Percentiles rank a stretch among this genome's conserved stretches.
Conservation (phyloP, 2,888 invertebrate species). For the Macrosoma leucophasiata region DNA sequence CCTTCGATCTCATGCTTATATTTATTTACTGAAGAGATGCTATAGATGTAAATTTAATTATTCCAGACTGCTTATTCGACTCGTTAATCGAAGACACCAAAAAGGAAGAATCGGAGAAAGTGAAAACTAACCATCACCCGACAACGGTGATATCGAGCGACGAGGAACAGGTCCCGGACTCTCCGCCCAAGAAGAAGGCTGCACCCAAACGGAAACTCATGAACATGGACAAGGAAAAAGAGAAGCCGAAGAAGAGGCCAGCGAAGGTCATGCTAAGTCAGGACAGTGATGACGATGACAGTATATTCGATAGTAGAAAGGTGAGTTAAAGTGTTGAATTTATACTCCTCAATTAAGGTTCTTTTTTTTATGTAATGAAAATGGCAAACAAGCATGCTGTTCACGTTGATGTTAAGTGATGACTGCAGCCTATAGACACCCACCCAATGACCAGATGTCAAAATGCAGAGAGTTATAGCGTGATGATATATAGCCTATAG, state of each 20-base stretch:
- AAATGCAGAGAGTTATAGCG: no score
- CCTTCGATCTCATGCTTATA: neutral
- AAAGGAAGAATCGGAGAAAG: conserved; percentile 41
- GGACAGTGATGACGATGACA: conserved; percentile 62
- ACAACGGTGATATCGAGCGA: conserved; percentile 44
- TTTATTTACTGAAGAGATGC: neutral
- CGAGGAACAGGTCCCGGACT: conserved; percentile 28
- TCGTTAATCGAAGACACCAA: conserved; percentile 67
- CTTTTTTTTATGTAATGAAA: no score
- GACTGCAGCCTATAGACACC: no score
- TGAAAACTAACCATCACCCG: conserved; percentile 20
- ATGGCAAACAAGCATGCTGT: no score
- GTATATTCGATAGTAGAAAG: conserved; percentile 69
- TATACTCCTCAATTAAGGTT: no score
- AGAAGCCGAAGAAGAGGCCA: conserved; percentile 59
- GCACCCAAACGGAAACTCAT: conserved; percentile 50
- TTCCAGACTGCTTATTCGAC: conserved; percentile 66
- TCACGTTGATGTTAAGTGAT: no score
- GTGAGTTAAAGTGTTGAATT: conserved; percentile 33
- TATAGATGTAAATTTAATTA: no score
- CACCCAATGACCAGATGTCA: no score
- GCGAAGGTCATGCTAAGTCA: conserved; percentile 45
- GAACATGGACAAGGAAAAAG: conserved; percentile 33
- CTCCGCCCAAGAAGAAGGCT: conserved; percentile 53
- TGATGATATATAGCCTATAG: no score